These are phyloP conservation scores for Antennarius maculatus DNA, from an alignment of 2,797 vertebrate species.

Conservation along the genomic window DNA sequence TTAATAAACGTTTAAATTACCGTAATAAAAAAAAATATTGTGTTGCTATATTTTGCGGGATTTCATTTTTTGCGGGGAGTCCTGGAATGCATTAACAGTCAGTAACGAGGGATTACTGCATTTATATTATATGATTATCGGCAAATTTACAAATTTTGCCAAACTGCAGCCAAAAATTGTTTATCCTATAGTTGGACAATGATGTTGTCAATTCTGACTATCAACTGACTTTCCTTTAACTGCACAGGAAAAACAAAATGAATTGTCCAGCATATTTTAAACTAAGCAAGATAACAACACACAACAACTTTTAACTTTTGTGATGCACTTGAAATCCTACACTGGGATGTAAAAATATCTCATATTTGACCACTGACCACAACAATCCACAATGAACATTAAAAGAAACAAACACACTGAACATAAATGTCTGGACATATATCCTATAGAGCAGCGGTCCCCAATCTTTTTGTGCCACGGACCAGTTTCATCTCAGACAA, in stretches of 20 bases:
- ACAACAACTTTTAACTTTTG: not conserved
- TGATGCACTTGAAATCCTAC: not conserved
- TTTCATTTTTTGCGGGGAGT: too few relatives aligned
- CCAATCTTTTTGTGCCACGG: too few relatives aligned
- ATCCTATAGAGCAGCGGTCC: not conserved
- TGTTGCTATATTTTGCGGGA: too few relatives aligned
- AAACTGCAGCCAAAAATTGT: not conserved
- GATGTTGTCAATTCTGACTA: not conserved
- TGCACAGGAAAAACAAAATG: not conserved
- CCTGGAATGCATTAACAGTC: too few relatives aligned
- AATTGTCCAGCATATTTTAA: not conserved
- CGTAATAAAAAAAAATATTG: too few relatives aligned
- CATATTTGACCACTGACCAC: not conserved
- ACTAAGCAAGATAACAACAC: not conserved
- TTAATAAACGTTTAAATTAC: too few relatives aligned
- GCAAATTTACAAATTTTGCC: too few relatives aligned
- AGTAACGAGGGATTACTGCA: too few relatives aligned
- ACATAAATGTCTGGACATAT: not conserved
- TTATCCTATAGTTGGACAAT: too few relatives aligned
- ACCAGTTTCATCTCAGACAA: not conserved
- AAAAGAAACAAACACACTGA: conserved; percentile 9
- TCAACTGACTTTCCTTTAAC: not conserved
- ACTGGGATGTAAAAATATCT: not conserved
- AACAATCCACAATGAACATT: conserved; percentile 6
- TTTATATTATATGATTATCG: too few relatives aligned